phyloP scores from a whole-genome alignment of 2,888 invertebrate species.

The Tenthredo livida region DNA sequence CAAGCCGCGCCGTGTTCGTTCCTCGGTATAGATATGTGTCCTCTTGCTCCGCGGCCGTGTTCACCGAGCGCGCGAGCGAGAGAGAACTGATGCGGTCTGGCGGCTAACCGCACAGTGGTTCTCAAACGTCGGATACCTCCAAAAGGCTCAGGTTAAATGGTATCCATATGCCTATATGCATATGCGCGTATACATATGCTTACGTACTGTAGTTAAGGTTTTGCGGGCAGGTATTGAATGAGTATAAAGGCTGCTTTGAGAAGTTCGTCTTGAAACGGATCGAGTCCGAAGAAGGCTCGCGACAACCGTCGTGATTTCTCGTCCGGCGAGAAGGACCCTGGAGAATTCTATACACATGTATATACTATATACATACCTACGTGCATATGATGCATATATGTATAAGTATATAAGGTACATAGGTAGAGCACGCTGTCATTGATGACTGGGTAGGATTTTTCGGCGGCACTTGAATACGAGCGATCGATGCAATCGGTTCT shows the following conservation, averaged over 20 bases:
- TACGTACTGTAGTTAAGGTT: neutral
- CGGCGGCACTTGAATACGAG: slow-evolving; percentile 24
- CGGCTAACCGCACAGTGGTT: slow-evolving; percentile 76
- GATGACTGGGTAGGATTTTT: slow-evolving; percentile 42
- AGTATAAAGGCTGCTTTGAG: slow-evolving; percentile 6
- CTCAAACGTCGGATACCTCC: slow-evolving; percentile 71
- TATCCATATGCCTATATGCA: neutral
- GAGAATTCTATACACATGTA: neutral
- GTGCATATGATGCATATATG: neutral
- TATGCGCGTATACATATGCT: neutral
- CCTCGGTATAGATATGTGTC: slow-evolving; percentile 72
- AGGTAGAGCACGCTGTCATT: neutral
- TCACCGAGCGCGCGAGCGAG: slow-evolving; percentile 52
- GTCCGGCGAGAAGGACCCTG: slow-evolving; percentile 8
- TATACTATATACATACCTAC: neutral
- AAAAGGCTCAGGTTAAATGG: slow-evolving; percentile 1
- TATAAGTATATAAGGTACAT: neutral
- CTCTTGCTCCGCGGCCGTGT: slow-evolving; percentile 65
- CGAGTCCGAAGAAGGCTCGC: slow-evolving; percentile 5
- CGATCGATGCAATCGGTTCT: slow-evolving; percentile 39
- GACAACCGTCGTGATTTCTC: slow-evolving; percentile 21
- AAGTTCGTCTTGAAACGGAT: neutral
- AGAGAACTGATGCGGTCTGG: slow-evolving; percentile 73
- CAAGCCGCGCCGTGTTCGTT: slow-evolving; percentile 60
- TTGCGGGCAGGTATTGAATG: slow-evolving; percentile 1